A percentile compares a stretch with the other conserved stretches of the same genome.
phyloP scores from a whole-genome alignment of 2,113 vertebrate genomes.

The Speoplatyrhinus poulsoni region DNA sequence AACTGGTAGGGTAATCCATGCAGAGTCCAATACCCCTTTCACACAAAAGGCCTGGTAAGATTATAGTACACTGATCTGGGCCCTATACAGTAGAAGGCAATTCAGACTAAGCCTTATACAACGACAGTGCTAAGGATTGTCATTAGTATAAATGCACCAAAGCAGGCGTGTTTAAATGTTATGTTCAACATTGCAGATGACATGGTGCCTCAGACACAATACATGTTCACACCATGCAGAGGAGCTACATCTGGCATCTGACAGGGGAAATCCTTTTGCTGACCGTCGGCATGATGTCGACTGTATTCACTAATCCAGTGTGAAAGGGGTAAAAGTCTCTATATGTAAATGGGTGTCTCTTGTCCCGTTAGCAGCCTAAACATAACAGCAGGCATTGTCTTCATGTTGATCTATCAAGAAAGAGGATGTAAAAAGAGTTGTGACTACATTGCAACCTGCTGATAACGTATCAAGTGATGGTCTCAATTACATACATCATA shows the following conservation, averaged over 20 bases:
- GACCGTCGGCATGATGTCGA: no score
- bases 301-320: neutral
- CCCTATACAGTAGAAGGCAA: neutral
- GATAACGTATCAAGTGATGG: constrained; percentile 1
- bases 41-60: neutral
- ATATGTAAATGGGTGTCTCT: constrained; percentile 96
- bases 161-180: neutral
- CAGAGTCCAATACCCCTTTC: constrained; percentile 10
- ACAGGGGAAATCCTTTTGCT: no score
- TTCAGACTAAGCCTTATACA: no score
- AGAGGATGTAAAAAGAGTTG: neutral
- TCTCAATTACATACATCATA: constrained; percentile 4
- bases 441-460: constrained; percentile 8
- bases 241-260: no score
- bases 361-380: constrained; percentile 96
- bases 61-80: neutral
- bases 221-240: neutral
- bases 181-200: neutral
- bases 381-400: constrained; percentile 99
- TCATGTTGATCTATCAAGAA: constrained; percentile 93
- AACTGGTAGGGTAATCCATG: constrained; percentile 40
- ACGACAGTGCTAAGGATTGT: neutral
- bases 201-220: neutral
- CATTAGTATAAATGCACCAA: neutral
- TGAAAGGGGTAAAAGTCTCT: constrained; percentile 23